Base-by-base conservation (phyloP, 2,888 invertebrate genomes). In the Machimus rusticus region DNA sequence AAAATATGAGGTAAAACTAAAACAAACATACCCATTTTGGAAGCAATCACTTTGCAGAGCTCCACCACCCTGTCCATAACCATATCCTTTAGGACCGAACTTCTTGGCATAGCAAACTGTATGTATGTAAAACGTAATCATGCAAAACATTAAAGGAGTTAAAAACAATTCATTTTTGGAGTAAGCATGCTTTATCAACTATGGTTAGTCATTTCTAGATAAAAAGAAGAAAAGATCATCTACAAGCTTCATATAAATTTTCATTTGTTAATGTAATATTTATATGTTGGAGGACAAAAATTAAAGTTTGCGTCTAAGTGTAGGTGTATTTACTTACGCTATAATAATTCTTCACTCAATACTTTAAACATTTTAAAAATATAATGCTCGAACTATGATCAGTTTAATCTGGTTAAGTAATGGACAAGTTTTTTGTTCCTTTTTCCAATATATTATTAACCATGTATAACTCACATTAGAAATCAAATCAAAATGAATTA, bases 81-180 rank as follows among this genome's bases (percentile, higher is more conserved):
- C 99, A 93, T 98, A 98, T 93, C 98, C 98, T 94, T 97, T 98
- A 91, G 99, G 99, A 91, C 99, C 99, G 94, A 97, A 99, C 95
- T 96, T 97, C 95, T 98, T 98, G 93, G 96, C 97, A 94, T 99
- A 99, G 95, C 99, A 99, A 92, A 97, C 97, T 97, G 94, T 91
- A 77, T 39, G 51, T 86, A 16, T 85, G 46, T 84, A 37, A 76
- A 82, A 87, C 74, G 78, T 16, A 66, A 43, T 46, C 85, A 85
- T 74, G 85, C 74, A 28, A 74, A 85, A 85, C 85, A 85, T 85
- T 85, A 85, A 85, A 85, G 85, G 85, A 85, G n/a, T 31, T 46
- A 84, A 57, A 57, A 84, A 85, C 66, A 23, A 28, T 66, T 34
- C 34, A 34, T 37, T 76, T 34, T 82, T 79, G 28, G 51, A 78